phyloP scores from a whole-genome alignment of 2,113 vertebrate species.

The Phoxinus phoxinus region DNA sequence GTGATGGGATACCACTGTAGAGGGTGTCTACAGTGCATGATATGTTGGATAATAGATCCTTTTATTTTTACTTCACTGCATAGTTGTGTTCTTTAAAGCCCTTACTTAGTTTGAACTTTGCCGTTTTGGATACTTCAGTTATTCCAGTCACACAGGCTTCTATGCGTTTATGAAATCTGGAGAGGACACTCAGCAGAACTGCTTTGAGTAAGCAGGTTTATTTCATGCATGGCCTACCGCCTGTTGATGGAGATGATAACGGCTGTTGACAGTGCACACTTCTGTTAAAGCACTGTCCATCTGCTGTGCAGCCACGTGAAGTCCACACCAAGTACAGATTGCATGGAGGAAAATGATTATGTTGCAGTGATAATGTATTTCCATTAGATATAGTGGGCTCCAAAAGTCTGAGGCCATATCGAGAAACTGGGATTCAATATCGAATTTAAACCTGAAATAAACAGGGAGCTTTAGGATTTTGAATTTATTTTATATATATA shows the following conservation, averaged over 20 bases:
- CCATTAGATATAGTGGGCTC: not conserved
- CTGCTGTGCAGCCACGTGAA: slow-evolving; percentile 13
- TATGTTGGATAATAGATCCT: not conserved
- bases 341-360: too few relatives aligned
- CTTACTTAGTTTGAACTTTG: not conserved
- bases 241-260: slow-evolving; percentile 26
- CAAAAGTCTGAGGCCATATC: not conserved
- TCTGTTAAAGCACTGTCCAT: slow-evolving; percentile 23
- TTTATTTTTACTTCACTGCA: slow-evolving; percentile 8
- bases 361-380: not conserved
- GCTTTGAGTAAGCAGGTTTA: slow-evolving; percentile 8
- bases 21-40: not conserved
- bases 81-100: not conserved
- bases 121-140: not conserved
- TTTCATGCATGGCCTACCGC: not conserved
- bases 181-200: slow-evolving; percentile 26
- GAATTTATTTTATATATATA: not conserved
- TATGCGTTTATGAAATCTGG: slow-evolving; percentile 11
- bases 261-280: slow-evolving; percentile 21
- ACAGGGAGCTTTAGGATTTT: not conserved
- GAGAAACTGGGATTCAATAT: not conserved
- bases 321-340: not conserved
- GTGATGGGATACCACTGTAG: not conserved
- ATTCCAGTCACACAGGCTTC: not conserved
- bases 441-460: slow-evolving; percentile 9